A percentile compares a stretch with the other conserved stretches of the same genome.
These are phyloP conservation scores for Vespertilio murinus DNA, from an alignment of 2,797 vertebrate genomes.

Conservation along the genomic window DNA sequence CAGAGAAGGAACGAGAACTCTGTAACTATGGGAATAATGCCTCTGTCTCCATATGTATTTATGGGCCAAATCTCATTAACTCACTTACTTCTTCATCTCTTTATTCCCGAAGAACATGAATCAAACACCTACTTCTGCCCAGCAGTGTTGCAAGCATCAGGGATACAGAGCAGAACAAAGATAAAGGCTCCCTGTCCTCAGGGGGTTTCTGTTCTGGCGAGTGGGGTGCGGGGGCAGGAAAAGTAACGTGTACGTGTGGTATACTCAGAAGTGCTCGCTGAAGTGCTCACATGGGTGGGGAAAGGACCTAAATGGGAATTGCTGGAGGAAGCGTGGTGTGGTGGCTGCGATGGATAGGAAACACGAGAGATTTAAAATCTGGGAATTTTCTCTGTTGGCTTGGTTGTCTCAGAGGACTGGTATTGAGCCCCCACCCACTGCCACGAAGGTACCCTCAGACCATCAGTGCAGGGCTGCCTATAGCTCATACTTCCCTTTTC, in stretches of 20 bases:
- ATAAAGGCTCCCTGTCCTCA: background rate
- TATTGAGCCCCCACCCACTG: background rate
- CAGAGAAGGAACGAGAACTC: background rate
- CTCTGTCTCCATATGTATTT: background rate
- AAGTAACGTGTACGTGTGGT: background rate
- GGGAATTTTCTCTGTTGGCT: background rate
- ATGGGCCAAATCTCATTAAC: background rate
- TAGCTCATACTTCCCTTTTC: background rate
- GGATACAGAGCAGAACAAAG: background rate
- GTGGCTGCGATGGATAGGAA: background rate
- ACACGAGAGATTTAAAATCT: background rate
- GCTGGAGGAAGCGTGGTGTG: background rate
- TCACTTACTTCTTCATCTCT: background rate
- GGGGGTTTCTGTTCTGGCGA: background rate
- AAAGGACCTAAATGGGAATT: background rate
- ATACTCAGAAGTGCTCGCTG: background rate
- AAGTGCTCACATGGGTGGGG: background rate
- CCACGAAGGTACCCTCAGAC: too few relatives aligned
- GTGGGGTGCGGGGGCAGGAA: background rate
- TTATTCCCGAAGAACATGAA: background rate
- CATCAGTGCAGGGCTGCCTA: background rate
- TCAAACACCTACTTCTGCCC: background rate
- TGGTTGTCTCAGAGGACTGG: background rate
- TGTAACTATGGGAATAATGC: background rate
- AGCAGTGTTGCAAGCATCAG: background rate